A percentile compares a stretch with the other conserved stretches of the same genome.
These are phyloP conservation scores for Plecotus auritus DNA, from an alignment of 2,113 vertebrate genomes.

Conservation along the genomic window DNA sequence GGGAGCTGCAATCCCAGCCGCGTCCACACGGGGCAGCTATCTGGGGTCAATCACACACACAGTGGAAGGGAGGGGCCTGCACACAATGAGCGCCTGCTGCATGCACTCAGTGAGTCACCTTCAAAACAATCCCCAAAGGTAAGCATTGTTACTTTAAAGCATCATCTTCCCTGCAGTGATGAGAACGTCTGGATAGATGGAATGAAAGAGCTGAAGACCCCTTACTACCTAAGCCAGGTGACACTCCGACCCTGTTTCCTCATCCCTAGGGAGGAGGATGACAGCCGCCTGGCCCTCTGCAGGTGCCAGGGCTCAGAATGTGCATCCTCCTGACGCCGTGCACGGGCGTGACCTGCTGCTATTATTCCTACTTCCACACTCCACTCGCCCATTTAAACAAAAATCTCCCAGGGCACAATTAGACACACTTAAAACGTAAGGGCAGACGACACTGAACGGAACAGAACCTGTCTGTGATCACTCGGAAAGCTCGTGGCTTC, in stretches of 20 bases:
- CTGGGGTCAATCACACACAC: fast-evolving
- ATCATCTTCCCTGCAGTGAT: fast-evolving
- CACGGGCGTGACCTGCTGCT: fast-evolving
- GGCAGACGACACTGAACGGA: fast-evolving
- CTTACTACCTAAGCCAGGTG: not conserved
- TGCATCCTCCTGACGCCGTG: fast-evolving
- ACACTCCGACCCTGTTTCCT: not conserved
- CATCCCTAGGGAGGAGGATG: not conserved
- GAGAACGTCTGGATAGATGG: fast-evolving
- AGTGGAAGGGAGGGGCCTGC: no score
- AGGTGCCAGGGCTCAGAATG: fast-evolving
- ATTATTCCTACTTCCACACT: fast-evolving
- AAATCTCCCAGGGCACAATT: not conserved
- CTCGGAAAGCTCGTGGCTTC: fast-evolving
- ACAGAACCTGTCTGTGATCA: not conserved
- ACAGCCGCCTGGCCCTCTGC: fast-evolving
- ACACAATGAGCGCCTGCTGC: not conserved
- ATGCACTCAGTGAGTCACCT: not conserved
- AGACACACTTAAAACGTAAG: fast-evolving
- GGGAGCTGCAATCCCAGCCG: not conserved
- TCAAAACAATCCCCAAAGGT: not conserved
- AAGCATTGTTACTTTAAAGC: not conserved
- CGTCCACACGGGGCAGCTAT: not conserved
- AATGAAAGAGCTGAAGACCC: not conserved
- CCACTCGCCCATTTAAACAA: not conserved